These are phyloP conservation scores for Odontothrips loti DNA, from an alignment of 2,888 invertebrate genomes.

Conservation along the genomic window DNA sequence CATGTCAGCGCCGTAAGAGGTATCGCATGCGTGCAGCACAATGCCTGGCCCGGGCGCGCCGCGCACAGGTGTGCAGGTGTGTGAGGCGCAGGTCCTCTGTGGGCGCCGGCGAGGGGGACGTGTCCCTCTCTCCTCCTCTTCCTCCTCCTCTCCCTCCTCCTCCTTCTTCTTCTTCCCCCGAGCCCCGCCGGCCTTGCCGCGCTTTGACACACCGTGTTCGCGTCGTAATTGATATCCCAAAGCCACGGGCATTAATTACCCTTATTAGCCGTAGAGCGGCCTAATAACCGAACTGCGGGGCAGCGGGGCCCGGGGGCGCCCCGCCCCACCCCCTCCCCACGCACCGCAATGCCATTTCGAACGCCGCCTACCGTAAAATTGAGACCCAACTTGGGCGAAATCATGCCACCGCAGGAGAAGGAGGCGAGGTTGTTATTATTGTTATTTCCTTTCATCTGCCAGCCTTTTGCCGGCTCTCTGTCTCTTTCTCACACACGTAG, in stretches of 20 bases:
- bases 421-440: too few relatives aligned
- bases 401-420: too few relatives aligned
- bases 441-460: too few relatives aligned
- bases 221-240: conserved; percentile 25
- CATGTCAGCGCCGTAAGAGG: too few relatives aligned
- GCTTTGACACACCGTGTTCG: conserved; percentile 16
- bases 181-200: neutral
- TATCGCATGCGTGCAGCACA: too few relatives aligned
- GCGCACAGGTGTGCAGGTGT: neutral
- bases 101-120: too few relatives aligned
- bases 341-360: neutral
- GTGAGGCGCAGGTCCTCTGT: neutral
- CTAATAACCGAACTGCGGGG: conserved; percentile 7
- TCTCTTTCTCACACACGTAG: too few relatives aligned
- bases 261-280: neutral
- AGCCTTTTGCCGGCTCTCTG: too few relatives aligned
- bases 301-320: neutral
- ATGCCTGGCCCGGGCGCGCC: too few relatives aligned
- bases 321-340: neutral
- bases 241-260: conserved; percentile 23
- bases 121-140: neutral
- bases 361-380: too few relatives aligned
- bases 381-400: too few relatives aligned
- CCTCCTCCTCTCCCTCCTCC: neutral
- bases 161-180: neutral